These are phyloP conservation scores for Pseudeuparius sepicola DNA, from an alignment of 2,888 invertebrate species.

Conservation along the genomic window DNA sequence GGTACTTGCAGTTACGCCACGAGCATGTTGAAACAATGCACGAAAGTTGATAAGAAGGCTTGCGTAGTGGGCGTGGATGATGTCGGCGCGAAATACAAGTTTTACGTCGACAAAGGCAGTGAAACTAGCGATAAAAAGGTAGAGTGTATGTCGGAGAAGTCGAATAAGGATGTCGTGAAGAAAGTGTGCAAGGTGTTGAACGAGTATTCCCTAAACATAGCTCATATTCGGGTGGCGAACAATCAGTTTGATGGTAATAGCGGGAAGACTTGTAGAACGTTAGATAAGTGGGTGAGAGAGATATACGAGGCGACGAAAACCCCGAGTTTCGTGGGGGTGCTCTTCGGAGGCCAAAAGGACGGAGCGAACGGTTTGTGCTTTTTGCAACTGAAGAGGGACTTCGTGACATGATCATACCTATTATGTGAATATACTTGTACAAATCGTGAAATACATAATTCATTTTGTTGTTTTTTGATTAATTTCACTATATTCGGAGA, in stretches of 20 bases:
- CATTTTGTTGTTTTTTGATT: too few species aligned
- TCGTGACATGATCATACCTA: too few species aligned
- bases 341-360: conserved; percentile 53
- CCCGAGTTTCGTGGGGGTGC: conserved; percentile 44
- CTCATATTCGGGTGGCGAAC: conserved; percentile 49
- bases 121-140: conserved; percentile 38
- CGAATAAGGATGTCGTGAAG: conserved; percentile 31
- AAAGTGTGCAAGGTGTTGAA: conserved; percentile 32
- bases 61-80: conserved; percentile 48
- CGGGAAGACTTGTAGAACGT: conserved; percentile 34
- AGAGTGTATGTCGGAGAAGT: conserved; percentile 43
- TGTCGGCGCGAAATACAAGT: conserved; percentile 51
- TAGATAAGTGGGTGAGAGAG: conserved; percentile 50
- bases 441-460: too few species aligned
- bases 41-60: conserved; percentile 39
- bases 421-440: too few species aligned
- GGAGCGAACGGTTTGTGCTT: conserved; percentile 36
- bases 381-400: conserved; percentile 32
- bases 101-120: conserved; percentile 47
- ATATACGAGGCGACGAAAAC: conserved; percentile 45
- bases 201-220: conserved; percentile 51
- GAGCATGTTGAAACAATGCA: conserved; percentile 43
- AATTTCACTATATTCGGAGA: too few species aligned
- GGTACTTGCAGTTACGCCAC: conserved; percentile 44
- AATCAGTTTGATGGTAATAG: conserved; percentile 39